Percentiles rank a stretch among this genome's conserved stretches.
Conservation (phyloP, 1,140 invertebrate species). For the Dendroctonus valens region DNA sequence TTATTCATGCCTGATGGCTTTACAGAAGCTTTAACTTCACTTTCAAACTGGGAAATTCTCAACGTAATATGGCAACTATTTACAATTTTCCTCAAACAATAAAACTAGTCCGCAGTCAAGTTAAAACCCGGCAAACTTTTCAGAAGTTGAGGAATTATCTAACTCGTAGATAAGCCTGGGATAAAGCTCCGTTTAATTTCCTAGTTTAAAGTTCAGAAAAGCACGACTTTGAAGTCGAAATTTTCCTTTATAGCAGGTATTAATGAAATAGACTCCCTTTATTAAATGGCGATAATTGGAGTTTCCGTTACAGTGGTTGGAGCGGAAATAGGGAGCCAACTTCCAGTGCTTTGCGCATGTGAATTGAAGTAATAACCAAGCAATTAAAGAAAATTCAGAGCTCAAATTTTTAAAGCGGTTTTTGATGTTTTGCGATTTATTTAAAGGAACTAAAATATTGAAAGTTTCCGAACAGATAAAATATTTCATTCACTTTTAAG, state of each 20-base stretch:
- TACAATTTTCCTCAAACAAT: constrained; percentile 13
- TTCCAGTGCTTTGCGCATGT: too few species aligned
- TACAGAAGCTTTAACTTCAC: background rate
- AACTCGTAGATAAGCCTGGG: constrained; percentile 7
- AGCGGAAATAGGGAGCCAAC: too few species aligned
- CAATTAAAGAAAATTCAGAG: too few species aligned
- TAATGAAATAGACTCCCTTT: constrained; percentile 1
- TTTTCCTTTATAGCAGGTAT: constrained; percentile 9
- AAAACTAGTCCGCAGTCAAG: constrained; percentile 11
- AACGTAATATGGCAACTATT: constrained; percentile 7
- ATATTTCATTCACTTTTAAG: too few species aligned
- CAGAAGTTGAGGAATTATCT: constrained; percentile 11
- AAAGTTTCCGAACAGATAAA: too few species aligned
- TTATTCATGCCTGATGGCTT: background rate
- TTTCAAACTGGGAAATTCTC: too few species aligned
- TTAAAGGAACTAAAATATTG: too few species aligned
- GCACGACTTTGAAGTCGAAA: constrained; percentile 7
- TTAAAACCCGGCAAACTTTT: constrained; percentile 11
- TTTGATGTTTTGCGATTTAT: too few species aligned
- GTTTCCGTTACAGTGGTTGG: constrained; percentile 3
- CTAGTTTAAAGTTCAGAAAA: constrained; percentile 15
- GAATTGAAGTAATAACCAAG: too few species aligned
- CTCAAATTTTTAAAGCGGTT: too few species aligned
- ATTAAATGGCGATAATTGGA: constrained; percentile 6
- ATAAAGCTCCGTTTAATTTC: constrained; percentile 13